A percentile compares a stretch with the other conserved stretches of the same genome.
Evolutionary conservation across 2,113 vertebrate species (phyloP).

Genomic region (Xerus inauris): DNA sequence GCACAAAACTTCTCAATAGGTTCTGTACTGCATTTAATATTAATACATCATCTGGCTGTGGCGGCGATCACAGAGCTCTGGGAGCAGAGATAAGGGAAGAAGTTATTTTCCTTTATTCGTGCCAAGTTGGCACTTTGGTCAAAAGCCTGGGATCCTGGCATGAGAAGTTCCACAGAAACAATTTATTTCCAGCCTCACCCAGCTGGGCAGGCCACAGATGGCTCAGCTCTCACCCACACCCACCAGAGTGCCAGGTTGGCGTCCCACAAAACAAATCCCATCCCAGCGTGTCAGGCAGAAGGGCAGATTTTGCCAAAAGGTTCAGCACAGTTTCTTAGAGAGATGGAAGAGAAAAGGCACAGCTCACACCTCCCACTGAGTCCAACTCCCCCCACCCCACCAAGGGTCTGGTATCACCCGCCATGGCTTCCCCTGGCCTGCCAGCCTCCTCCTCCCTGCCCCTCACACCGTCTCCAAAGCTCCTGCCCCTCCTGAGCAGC

Average conservation of each 20-base stretch:
- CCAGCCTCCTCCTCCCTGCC: fast-evolving
- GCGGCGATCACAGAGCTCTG: slow-evolving; percentile 53
- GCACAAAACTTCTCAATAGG: slow-evolving; percentile 43
- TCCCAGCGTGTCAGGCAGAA: not conserved
- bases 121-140: slow-evolving; percentile 71
- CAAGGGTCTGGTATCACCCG: too few relatives aligned
- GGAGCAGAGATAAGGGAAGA: slow-evolving; percentile 71
- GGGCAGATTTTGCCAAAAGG: not conserved
- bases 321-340: not conserved
- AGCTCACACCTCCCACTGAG: not conserved
- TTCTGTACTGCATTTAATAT: slow-evolving; percentile 40
- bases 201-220: not conserved
- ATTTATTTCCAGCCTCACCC: slow-evolving; percentile 28
- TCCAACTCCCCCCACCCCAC: not conserved
- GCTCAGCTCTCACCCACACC: not conserved
- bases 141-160: slow-evolving; percentile 56
- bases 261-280: not conserved
- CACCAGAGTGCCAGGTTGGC: not conserved
- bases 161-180: slow-evolving; percentile 65
- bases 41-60: slow-evolving; percentile 59
- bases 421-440: too few relatives aligned
- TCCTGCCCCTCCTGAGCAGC: not conserved
- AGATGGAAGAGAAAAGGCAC: not conserved
- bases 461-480: not conserved
- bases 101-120: slow-evolving; percentile 66